phyloP scores from a whole-genome alignment of 2,888 invertebrate genomes.

The Phortica okadai region DNA sequence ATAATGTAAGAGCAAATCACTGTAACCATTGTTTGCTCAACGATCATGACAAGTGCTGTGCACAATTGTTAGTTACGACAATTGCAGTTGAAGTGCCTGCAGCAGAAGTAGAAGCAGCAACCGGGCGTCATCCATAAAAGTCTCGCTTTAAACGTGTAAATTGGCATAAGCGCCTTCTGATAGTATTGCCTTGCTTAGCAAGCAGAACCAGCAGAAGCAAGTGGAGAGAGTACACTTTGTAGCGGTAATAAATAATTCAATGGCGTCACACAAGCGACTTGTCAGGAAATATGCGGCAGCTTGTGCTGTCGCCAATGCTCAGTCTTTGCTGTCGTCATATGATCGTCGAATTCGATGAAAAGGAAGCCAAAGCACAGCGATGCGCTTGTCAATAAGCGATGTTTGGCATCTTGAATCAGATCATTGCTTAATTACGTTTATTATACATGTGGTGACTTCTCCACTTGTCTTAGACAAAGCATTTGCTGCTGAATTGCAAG shows the following conservation, averaged over 20 bases:
- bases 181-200: constrained; percentile 1
- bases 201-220: neutral
- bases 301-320: neutral
- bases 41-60: neutral
- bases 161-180: constrained; percentile 29
- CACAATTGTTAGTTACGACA: neutral
- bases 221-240: neutral
- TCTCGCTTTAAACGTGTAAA: constrained; percentile 27
- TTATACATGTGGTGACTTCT: constrained; percentile 16
- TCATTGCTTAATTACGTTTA: constrained; percentile 31
- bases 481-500: neutral
- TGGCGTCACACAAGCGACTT: constrained; percentile 41
- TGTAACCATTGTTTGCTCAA: constrained; percentile 24
- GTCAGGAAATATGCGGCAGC: constrained; percentile 1
- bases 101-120: neutral
- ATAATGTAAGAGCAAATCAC: constrained; percentile 29
- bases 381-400: constrained; percentile 33
- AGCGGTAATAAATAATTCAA: constrained; percentile 49
- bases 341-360: constrained; percentile 8
- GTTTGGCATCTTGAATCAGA: constrained; percentile 28
- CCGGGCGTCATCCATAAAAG: constrained; percentile 29
- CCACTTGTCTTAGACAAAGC: neutral
- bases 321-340: neutral
- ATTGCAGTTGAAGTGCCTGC: neutral
- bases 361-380: constrained; percentile 32